Base-by-base conservation (phyloP, 92 coral and sea anemone genomes). In the Desmophyllum pertusum region DNA sequence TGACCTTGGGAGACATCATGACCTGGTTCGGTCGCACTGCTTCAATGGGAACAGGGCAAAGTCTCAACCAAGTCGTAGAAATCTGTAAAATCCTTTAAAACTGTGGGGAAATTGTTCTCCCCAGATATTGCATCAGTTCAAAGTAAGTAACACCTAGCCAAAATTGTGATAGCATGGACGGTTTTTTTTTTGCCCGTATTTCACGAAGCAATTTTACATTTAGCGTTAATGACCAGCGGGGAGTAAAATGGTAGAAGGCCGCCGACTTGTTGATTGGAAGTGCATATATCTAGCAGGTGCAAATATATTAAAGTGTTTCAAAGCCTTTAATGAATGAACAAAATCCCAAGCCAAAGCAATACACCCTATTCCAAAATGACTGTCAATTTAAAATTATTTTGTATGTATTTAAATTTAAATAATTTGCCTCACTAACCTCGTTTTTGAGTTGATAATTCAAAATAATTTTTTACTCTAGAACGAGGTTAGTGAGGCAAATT, bases 191-290 rank as follows among this genome's bases (percentile, higher is more conserved):
- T 59, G 70, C 46, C 36, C 71, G 51, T 43, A 57, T 59, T 25
- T 77, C 35, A n/a, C n/a, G n/a, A 11, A 41, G 81, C 48, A 77
- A 59, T 59, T 59, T 77, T 25, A 25, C 81, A 59, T 59, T 59
- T 61, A 27, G 25, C 55, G 70, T 77, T 77, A 77, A 77, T 77
- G 71, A 57, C n/a, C 81, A 35, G 81, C 81, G 48, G 70, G 81
- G 53, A 40, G 81, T 40, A 77, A 77, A 57, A 62, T 77, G 52
- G 33, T 0, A 18, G 81, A 61, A 6, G 36, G 31, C 39, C 23
- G 35, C 53, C 70, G 38, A 77, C 70, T n/a, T 55, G 70, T 30
- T 77, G 81, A 77, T 57, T 77, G 81, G 70, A 61, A 29, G 70
- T 15, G 71, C 53, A 39, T 25, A 5, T 50, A 14, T n/a, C 5